phyloP scores from a whole-genome alignment of 2,888 invertebrate genomes.

The Panorpa germanica region DNA sequence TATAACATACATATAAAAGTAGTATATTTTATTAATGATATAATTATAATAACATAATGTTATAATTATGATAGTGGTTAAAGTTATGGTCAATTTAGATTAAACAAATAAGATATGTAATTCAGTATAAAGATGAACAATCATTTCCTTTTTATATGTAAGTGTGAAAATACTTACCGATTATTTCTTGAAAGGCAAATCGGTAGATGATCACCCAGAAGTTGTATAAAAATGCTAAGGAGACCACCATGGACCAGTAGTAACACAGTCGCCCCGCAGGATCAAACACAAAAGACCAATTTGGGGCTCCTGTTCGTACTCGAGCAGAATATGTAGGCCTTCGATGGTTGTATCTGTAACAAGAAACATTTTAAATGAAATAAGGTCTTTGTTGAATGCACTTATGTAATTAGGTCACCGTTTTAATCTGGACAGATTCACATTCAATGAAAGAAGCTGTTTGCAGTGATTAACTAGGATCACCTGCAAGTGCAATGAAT shows the following conservation, averaged over 20 bases:
- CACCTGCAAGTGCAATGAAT: no score
- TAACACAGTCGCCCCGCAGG: constrained; percentile 92
- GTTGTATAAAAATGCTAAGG: constrained; percentile 89
- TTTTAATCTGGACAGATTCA: no score
- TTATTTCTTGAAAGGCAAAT: constrained; percentile 96
- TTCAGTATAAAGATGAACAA: no score
- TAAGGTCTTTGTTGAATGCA: neutral
- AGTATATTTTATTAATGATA: no score
- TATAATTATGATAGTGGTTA: no score
- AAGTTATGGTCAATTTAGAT: no score
- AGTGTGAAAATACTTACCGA: constrained; percentile 36
- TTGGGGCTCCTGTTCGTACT: constrained; percentile 45
- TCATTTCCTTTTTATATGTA: constrained; percentile 1
- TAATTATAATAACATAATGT: no score
- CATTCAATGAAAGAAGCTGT: no score
- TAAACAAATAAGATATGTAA: no score
- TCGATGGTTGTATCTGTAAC: constrained; percentile 32
- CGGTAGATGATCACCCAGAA: constrained; percentile 98
- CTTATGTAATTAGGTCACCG: no score
- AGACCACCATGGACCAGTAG: constrained; percentile 95
- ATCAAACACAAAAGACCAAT: constrained; percentile 95
- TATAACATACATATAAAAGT: no score
- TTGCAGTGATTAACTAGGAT: no score
- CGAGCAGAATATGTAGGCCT: constrained; percentile 41
- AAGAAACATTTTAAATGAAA: constrained; percentile 14